Evolutionary conservation across 2,888 invertebrate species (phyloP), one percentile per base, ranked within the genome.

Genomic region (Cephus pulcher): DNA sequence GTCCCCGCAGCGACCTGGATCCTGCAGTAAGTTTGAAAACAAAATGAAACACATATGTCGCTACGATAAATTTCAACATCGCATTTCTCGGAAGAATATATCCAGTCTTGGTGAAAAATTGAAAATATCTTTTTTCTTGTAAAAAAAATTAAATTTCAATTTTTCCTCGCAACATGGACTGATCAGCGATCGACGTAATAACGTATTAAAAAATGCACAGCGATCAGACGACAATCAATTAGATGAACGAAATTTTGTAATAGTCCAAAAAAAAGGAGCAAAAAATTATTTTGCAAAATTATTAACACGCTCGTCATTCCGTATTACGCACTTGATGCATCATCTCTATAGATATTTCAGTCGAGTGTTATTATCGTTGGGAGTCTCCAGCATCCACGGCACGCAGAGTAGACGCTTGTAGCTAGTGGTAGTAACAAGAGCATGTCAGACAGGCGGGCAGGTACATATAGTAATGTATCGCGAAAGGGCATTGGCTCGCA

Each of bases 381-480:
- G 40, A 56, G 40, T 23, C 40, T 56, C 23, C 40, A 56, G 23
- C 40, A 56, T 56, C 40, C 40, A 56, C 9, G 40, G 23, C 40
- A 56, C 23, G 23, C 40, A 56, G 15, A 56, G 40, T 23, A 56
- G 40, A 23, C 23, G 40, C 40, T 23, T 23, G 6, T 9, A 56
- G 40, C 40, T 56, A 56, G 40, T 56, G 40, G 40, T 56, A 56
- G 40, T 56, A 56, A 56, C 73, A 73, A 75, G 80, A 81, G 84
- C 82, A 85, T 82, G 86, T 85, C 85, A 86, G 84, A 81, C 79
- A 82, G 82, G 80, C 81, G 84, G 80, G 75, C 82, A 75, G 75
- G 82, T 80, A 82, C 77, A 80, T 83, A 85, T 83, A 82, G 85
- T 84, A 85, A 85, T 86, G 86, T 85, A 85, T 85, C 86, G 85